These are phyloP conservation scores for Tetrao urogallus DNA, from an alignment of 2,113 vertebrate species.

Conservation along the genomic window DNA sequence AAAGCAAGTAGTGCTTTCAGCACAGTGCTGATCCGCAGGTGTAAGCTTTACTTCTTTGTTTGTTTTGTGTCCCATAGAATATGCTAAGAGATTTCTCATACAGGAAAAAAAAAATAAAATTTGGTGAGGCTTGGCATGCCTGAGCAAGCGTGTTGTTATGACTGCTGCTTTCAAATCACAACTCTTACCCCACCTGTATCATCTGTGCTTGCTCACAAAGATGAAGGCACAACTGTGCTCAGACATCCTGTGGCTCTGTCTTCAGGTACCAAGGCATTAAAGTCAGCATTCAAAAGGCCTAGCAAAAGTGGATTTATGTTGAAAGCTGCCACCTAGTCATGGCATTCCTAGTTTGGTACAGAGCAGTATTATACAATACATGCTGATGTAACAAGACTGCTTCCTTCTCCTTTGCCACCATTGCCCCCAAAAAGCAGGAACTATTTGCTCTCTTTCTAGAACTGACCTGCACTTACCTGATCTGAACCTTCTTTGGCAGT, in stretches of 20 bases:
- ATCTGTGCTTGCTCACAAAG: not conserved
- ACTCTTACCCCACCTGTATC: not conserved
- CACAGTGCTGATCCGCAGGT: not conserved
- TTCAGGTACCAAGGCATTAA: not conserved
- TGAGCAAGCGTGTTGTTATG: not conserved
- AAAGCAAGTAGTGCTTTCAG: not conserved
- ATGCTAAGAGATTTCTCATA: not conserved
- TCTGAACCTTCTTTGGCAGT: not conserved
- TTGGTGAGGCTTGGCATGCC: not conserved
- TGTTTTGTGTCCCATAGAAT: not conserved
- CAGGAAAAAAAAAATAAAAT: not conserved
- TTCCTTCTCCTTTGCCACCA: not conserved
- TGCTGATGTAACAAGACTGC: not conserved
- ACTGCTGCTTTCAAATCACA: not conserved
- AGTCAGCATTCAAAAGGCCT: not conserved
- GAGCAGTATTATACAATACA: not conserved
- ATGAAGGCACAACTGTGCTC: not conserved
- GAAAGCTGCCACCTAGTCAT: not conserved
- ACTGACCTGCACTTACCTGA: not conserved
- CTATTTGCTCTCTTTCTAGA: not conserved
- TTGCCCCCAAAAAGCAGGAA: not conserved
- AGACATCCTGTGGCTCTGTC: not conserved
- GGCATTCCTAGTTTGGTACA: fast-evolving
- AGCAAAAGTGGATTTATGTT: not conserved
- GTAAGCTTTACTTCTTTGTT: not conserved